Conservation (phyloP, 2,888 invertebrate species). For the Ceratothoa steindachneri region DNA sequence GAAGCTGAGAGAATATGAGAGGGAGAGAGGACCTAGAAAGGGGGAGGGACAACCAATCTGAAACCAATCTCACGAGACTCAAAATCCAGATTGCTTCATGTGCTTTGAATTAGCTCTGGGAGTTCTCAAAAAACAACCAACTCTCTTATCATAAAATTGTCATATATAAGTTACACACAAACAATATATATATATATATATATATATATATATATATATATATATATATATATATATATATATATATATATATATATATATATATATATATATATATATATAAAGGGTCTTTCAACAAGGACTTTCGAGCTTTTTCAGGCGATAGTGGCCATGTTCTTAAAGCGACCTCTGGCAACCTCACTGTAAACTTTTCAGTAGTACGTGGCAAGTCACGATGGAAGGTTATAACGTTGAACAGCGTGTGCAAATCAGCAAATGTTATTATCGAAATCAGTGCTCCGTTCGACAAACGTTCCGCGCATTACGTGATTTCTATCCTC, state of each 20-base stretch:
- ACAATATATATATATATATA: slow-evolving; percentile 10
- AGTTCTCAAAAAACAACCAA: not conserved
- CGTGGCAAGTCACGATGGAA: too few species aligned
- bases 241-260: not conserved
- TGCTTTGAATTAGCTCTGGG: slow-evolving; percentile 1
- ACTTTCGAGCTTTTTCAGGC: too few species aligned
- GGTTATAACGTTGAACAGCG: too few species aligned
- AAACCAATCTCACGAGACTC: slow-evolving; percentile 6
- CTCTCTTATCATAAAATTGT: not conserved
- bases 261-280: not conserved
- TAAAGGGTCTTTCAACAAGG: too few species aligned
- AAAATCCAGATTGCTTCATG: slow-evolving; percentile 11
- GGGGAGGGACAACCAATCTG: not conserved
- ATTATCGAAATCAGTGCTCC: too few species aligned
- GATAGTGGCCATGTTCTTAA: too few species aligned
- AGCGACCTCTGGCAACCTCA: too few species aligned
- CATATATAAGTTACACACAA: too few species aligned
- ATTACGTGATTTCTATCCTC: too few species aligned
- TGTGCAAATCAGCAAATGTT: too few species aligned
- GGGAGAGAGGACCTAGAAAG: not conserved
- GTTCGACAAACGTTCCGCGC: too few species aligned
- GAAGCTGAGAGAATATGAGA: not conserved
- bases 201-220: slow-evolving; percentile 15
- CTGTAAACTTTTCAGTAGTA: too few species aligned
- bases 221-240: slow-evolving; percentile 2